Percentiles rank a stretch among this genome's conserved stretches.
Conservation (phyloP, 2,797 vertebrate genomes). For the Etheostoma perlongum region DNA sequence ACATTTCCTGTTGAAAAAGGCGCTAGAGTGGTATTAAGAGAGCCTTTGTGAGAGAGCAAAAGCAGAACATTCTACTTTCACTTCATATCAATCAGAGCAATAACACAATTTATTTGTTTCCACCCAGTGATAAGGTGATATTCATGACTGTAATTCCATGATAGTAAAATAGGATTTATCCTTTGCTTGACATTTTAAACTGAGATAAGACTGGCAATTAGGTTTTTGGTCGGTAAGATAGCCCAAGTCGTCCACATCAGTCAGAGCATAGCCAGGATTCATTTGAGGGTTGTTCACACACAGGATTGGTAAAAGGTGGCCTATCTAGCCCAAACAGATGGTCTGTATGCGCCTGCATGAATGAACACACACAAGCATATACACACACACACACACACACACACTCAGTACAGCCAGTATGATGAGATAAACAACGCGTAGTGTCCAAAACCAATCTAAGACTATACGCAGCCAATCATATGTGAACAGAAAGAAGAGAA, state of each 20-base stretch:
- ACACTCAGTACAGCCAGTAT: slow-evolving; percentile 8
- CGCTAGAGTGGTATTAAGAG: background rate
- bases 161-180: slow-evolving; percentile 45
- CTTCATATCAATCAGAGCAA: background rate
- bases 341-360: slow-evolving; percentile 65
- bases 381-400: slow-evolving; percentile 19
- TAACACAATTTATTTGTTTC: slow-evolving; percentile 11
- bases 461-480: slow-evolving; percentile 21
- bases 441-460: slow-evolving; percentile 55
- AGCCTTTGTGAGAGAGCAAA: slow-evolving; percentile 10
- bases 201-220: slow-evolving; percentile 58
- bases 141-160: slow-evolving; percentile 32
- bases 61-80: background rate
- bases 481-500: slow-evolving; percentile 39
- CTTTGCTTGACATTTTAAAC: slow-evolving; percentile 52
- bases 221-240: slow-evolving; percentile 49
- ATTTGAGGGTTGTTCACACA: slow-evolving; percentile 52
- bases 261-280: slow-evolving; percentile 43
- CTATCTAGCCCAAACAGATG: slow-evolving; percentile 81
- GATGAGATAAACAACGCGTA: slow-evolving; percentile 51
- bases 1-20: background rate
- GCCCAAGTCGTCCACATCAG: slow-evolving; percentile 43
- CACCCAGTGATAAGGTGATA: slow-evolving; percentile 4
- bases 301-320: slow-evolving; percentile 62
- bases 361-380: slow-evolving; percentile 54